Base-by-base conservation (phyloP, 92 coral and sea anemone genomes). In the Umimayanthus chanpuru region DNA sequence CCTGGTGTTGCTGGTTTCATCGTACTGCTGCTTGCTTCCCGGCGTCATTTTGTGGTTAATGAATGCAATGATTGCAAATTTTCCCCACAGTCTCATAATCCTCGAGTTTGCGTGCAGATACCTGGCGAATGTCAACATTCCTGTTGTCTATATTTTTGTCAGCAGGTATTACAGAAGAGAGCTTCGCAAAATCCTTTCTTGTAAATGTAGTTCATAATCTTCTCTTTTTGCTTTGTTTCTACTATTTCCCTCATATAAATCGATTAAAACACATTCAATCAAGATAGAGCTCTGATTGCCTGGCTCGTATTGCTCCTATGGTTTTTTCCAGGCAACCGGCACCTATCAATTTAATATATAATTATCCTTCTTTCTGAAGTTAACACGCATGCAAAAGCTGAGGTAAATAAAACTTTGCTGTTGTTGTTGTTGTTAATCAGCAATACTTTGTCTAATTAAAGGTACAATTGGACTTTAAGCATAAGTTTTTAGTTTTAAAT, bases 101-200 rank as follows among this genome's bases (percentile, higher is more conserved):
- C 76, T 71, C 38, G 40, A 71, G n/a, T 71, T 32, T 26, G 36
- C 9, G 20, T 71, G n/a, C 28, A 15, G 32, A 10, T 71, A 26
- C 6, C 21, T 71, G 40, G 16, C 18, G 39, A 32, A 32, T 28
- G 39, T 71, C 39, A 71, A 26, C 11, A 28, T 71, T 28, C 76
- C 76, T 21, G 32, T 11, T 71, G 76, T 71, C 20, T 71, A 71
- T 71, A 26, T 71, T 40, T 71, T 71, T 28, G 76, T 71, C 32
- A 71, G 76, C 39, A 26, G 76, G 16, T 71, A 28, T 71, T 71
- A 71, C 76, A 71, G 76, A 71, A 71, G 29, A 71, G 76, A 28
- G 18, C 40, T 71, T 26, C 29, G 6, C 39, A 29, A 71, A 9
- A 9, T 71, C 39, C 15, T 71, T 0, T 11, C 15, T 71, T 71